These are phyloP conservation scores for Xestoiulus laeticollis DNA, from an alignment of 2,888 invertebrate genomes.

Conservation along the genomic window DNA sequence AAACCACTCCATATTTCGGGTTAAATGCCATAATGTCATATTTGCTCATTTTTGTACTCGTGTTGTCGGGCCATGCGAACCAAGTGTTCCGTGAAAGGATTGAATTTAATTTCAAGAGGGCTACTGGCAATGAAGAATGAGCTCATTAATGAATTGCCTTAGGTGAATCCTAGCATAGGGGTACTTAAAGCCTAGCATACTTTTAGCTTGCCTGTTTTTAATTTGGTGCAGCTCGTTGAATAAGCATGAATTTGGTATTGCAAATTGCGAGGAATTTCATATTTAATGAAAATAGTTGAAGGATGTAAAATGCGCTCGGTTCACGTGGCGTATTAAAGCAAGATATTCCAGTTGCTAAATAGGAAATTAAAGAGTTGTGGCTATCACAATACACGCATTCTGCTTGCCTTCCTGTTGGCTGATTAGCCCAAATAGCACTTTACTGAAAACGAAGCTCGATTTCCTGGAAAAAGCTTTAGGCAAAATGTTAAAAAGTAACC, in stretches of 20 bases:
- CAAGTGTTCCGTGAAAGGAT: not conserved
- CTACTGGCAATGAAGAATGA: slow-evolving; percentile 4
- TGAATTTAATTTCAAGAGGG: slow-evolving; percentile 25
- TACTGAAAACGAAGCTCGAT: not conserved
- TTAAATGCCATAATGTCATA: not conserved
- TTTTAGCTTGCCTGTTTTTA: not conserved
- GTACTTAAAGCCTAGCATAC: not conserved
- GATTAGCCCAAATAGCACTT: slow-evolving; percentile 35
- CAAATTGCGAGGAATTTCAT: slow-evolving; percentile 7
- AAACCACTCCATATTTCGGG: no score
- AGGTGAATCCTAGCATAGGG: not conserved
- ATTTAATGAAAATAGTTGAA: not conserved
- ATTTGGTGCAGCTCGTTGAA: not conserved
- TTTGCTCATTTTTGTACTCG: not conserved
- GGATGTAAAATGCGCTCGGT: not conserved
- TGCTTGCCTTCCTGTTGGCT: not conserved
- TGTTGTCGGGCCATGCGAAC: not conserved
- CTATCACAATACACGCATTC: not conserved
- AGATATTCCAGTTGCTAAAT: slow-evolving; percentile 11
- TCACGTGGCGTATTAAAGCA: not conserved
- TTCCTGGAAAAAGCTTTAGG: not conserved
- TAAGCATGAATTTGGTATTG: not conserved
- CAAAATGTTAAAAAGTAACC: slow-evolving; percentile 9
- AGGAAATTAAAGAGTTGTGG: slow-evolving; percentile 7
- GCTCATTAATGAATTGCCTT: not conserved